Conservation (phyloP, 2,888 invertebrate genomes). For the Piscicola geometra region DNA sequence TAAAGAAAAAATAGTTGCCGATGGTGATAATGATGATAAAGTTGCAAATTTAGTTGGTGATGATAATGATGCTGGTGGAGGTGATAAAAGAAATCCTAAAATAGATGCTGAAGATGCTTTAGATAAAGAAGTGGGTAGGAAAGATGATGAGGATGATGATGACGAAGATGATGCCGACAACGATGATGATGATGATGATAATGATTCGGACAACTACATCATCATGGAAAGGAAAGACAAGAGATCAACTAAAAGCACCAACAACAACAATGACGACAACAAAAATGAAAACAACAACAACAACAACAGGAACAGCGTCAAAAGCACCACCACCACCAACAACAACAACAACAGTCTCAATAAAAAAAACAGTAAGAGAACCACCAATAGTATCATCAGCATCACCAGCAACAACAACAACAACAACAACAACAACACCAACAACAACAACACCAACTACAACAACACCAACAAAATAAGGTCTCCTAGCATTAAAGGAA, state of each 20-base stretch:
- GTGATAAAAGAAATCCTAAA: neutral
- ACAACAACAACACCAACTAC: neutral
- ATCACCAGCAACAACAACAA: neutral
- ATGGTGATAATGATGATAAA: constrained; percentile 18
- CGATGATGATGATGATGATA: neutral
- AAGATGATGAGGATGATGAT: neutral
- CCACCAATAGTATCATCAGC: too few relatives aligned
- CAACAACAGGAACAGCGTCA: neutral
- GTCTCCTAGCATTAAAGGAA: too few relatives aligned
- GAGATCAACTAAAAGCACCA: neutral
- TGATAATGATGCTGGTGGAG: constrained; percentile 21
- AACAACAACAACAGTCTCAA: too few relatives aligned
- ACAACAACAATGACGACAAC: neutral
- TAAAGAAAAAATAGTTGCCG: constrained; percentile 29
- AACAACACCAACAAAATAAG: neutral
- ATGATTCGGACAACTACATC: neutral
- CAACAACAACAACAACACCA: neutral
- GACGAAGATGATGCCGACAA: neutral
- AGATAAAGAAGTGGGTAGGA: neutral
- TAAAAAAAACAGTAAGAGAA: too few relatives aligned
- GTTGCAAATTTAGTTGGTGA: constrained; percentile 23
- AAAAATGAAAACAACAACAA: constrained; percentile 7
- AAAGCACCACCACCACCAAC: neutral
- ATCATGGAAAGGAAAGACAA: neutral
- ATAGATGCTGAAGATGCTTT: too few relatives aligned